Conservation (phyloP, 2,113 vertebrate genomes). For the Lampris incognitus region DNA sequence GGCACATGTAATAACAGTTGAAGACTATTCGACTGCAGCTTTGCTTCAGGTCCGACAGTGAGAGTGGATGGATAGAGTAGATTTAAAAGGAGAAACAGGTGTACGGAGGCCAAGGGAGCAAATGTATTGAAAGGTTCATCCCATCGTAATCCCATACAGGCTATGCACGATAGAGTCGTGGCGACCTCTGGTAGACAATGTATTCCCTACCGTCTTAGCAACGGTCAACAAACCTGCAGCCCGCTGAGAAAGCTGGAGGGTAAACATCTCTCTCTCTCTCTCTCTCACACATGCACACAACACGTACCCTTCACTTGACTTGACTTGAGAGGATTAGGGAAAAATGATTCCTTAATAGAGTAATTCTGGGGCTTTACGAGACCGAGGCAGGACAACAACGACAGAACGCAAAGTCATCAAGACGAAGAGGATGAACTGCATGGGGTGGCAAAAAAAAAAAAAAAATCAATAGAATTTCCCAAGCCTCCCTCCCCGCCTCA, state of each 20-base stretch:
- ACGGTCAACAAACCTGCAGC: conserved; percentile 32
- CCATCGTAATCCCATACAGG: background rate
- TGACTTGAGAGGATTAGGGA: conserved; percentile 44
- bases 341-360: conserved; percentile 50
- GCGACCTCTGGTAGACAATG: background rate
- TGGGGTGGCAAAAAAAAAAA: conserved; percentile 10
- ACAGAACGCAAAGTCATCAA: conserved; percentile 29
- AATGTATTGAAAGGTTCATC: background rate
- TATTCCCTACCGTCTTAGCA: too few species aligned
- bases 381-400: conserved; percentile 30
- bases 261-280: background rate
- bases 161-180: background rate
- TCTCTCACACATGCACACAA: background rate
- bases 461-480: conserved; percentile 50
- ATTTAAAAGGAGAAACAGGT: conserved; percentile 12
- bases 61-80: conserved; percentile 21
- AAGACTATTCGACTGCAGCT: too few species aligned
- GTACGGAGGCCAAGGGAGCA: background rate
- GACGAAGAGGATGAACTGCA: conserved; percentile 30
- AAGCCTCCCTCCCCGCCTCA: conserved; percentile 2
- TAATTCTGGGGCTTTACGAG: conserved; percentile 50
- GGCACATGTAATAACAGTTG: background rate
- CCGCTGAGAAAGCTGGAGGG: conserved; percentile 23
- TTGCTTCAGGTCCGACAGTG: background rate
- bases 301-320: conserved; percentile 32